A percentile compares a stretch with the other conserved stretches of the same genome.
These are phyloP conservation scores for Corythornis madagascariensis DNA, from an alignment of 2,113 vertebrate genomes.

Conservation along the genomic window DNA sequence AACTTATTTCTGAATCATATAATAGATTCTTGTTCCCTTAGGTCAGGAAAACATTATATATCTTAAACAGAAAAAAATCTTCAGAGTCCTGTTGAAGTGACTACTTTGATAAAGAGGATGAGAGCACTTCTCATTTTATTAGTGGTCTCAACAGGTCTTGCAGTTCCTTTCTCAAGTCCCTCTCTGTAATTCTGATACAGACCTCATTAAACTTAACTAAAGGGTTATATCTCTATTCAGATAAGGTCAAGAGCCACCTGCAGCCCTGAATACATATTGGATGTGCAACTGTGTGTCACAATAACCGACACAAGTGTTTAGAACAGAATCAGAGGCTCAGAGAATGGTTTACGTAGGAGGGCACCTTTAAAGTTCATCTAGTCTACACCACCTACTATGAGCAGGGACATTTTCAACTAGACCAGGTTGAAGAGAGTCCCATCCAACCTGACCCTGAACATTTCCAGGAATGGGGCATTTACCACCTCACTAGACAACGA, in stretches of 20 bases:
- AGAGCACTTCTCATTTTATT: background rate
- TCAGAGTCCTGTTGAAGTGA: background rate
- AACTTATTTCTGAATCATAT: background rate
- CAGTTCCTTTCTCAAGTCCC: background rate
- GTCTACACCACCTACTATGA: too few species aligned
- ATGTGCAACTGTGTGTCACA: background rate
- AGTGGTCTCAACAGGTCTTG: background rate
- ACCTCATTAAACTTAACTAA: background rate
- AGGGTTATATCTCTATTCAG: background rate
- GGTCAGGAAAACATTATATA: background rate
- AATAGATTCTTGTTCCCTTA: background rate
- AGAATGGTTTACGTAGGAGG: too few species aligned
- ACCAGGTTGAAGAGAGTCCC: too few species aligned
- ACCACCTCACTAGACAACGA: too few species aligned
- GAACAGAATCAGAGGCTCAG: too few species aligned
- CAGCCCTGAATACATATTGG: background rate
- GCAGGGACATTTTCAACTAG: too few species aligned
- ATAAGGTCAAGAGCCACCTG: background rate
- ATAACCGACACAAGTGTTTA: background rate
- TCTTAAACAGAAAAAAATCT: background rate
- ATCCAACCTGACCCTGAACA: too few species aligned
- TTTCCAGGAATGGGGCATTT: too few species aligned
- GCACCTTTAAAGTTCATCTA: too few species aligned
- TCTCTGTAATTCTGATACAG: background rate
- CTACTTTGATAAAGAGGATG: background rate